Evolutionary conservation across 2,888 invertebrate genomes (phyloP), one percentile per base, ranked within the genome.

Genomic region (Panopea generosa): DNA sequence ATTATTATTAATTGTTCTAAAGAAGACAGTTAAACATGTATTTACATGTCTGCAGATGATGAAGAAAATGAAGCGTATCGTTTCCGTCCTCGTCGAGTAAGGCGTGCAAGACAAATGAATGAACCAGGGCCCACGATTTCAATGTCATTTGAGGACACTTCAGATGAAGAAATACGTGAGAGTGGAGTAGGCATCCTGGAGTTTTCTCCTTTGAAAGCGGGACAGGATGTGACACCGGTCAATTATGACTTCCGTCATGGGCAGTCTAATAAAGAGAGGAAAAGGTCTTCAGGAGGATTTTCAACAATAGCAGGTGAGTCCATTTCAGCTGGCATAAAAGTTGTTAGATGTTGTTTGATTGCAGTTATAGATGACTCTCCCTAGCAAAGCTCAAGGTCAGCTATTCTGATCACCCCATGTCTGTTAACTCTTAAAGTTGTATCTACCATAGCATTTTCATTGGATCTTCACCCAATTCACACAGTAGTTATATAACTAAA

Each of bases 121-220:
- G 86, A 86, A 7, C 83, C 86, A 24, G 83, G 84, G 2, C 82
- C 83, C n/a, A 84, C 77, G 45, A 74, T 83, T 65, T 85, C 85
- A 33, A 87, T 90, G 75, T 89, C 87, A 14, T 90, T 88, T 69
- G 89, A 86, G 9, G 88, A 85, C 29, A 88, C 90, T 11, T 89
- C 91, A 40, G 91, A 92, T 27, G 91, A 92, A 27, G 90, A 91
- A 18, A 88, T 91, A 27, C 84, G 92, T 2, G 90, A 91, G 66
- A 92, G 92, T 71, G 93, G 93, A 11, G 87, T 84, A 16, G 93
- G 93, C 18, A 93, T 93, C 45, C 87, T 97, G 63, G 97, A 97
- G 92, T 96, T 97, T 93, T 95, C 96, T 26, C 96, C 97, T 0
- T 96, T 96, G 81, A 97, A 97, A 91, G 97, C 97, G 0, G 97